A percentile compares a stretch with the other conserved stretches of the same genome.
Conservation (phyloP, 2,113 vertebrate genomes). For the Asarcornis scutulata region DNA sequence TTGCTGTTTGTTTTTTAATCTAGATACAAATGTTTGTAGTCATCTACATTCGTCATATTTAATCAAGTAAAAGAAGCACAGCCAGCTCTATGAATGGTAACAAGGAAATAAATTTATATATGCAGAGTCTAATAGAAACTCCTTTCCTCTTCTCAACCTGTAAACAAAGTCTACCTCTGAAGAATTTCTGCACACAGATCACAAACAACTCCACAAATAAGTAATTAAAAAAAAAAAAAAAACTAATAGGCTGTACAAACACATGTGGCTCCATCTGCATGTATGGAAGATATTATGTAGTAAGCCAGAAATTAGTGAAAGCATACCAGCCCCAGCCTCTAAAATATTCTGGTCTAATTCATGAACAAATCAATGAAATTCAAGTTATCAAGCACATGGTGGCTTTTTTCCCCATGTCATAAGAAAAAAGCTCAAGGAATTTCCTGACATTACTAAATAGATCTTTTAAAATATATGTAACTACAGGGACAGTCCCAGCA, state of each 20-base stretch:
- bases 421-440: slow-evolving; percentile 31
- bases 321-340: background rate
- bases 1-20: background rate
- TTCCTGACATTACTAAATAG: slow-evolving; percentile 34
- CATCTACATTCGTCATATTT: background rate
- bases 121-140: background rate
- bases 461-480: background rate
- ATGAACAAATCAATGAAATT: background rate
- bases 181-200: background rate
- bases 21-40: background rate
- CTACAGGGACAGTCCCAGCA: background rate
- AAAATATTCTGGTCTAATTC: background rate
- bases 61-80: background rate
- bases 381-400: background rate
- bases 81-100: background rate
- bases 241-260: background rate
- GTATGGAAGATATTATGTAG: background rate
- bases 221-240: background rate
- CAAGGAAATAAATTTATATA: background rate
- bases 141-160: background rate
- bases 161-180: background rate
- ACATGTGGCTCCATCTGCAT: background rate
- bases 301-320: background rate
- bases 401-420: background rate
- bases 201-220: background rate